These are phyloP conservation scores for Chaetodon trifascialis DNA, from an alignment of 2,113 vertebrate species.

Conservation along the genomic window DNA sequence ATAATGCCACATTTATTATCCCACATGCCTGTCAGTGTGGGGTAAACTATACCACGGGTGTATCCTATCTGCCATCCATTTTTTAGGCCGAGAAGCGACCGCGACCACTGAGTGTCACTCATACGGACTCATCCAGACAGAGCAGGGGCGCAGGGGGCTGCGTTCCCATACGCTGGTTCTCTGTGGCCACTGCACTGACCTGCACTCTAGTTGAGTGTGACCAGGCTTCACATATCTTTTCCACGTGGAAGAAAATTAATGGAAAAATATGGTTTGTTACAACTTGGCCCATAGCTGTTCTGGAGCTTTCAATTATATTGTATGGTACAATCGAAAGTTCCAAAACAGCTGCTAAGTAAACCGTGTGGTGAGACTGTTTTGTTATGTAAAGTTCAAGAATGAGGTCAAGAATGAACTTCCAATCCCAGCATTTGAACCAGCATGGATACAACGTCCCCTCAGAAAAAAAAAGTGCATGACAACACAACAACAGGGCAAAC, in stretches of 20 bases:
- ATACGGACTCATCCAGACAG: conserved; percentile 32
- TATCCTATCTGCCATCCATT: conserved; percentile 41
- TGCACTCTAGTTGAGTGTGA: not conserved
- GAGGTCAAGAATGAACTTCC: not conserved
- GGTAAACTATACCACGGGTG: conserved; percentile 34
- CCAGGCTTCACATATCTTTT: not conserved
- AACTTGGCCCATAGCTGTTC: not conserved
- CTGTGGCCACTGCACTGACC: not conserved
- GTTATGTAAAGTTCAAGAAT: not conserved
- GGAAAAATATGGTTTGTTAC: conserved; percentile 11
- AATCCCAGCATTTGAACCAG: not conserved
- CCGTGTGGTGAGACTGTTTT: conserved; percentile 4
- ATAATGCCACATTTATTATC: conserved; percentile 52
- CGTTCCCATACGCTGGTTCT: not conserved
- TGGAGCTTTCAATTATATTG: not conserved
- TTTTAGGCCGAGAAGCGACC: conserved; percentile 47
- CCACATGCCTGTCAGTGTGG: conserved; percentile 32
- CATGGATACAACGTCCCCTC: too few species aligned
- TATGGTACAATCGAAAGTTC: not conserved
- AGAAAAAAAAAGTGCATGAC: too few species aligned
- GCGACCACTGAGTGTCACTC: conserved; percentile 34
- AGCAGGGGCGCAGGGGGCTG: not conserved
- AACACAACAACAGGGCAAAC: too few species aligned
- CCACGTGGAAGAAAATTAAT: not conserved
- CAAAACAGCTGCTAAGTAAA: not conserved